Conservation (phyloP, 2,113 vertebrate genomes). For the Neogale vison region DNA sequence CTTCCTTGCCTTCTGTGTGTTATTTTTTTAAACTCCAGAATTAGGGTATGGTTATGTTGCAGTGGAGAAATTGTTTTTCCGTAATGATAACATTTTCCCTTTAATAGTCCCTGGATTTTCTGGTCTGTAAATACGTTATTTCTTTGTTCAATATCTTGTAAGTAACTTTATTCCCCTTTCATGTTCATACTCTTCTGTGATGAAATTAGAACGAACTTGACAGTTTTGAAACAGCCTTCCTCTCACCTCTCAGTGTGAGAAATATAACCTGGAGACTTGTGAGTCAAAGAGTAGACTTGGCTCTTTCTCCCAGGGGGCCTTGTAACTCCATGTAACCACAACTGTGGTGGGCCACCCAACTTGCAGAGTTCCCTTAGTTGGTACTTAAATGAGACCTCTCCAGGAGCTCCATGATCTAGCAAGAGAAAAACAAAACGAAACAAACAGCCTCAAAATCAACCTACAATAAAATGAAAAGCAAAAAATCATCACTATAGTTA, state of each 20-base stretch:
- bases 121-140: neutral
- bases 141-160: neutral
- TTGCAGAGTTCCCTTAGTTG: neutral
- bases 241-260: neutral
- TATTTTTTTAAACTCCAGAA: neutral
- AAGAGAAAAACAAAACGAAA: neutral
- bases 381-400: neutral
- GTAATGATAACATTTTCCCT: neutral
- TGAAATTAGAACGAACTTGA: neutral
- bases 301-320: neutral
- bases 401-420: neutral
- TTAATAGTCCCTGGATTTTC: constrained; percentile 1
- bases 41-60: neutral
- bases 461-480: neutral
- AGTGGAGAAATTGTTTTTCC: neutral
- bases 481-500: neutral
- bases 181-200: neutral
- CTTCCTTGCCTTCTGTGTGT: neutral
- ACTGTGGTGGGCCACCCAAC: neutral
- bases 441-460: neutral
- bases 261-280: neutral
- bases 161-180: neutral
- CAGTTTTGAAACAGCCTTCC: neutral
- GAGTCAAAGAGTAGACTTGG: neutral
- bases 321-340: neutral